Base-by-base conservation (phyloP, 2,113 vertebrate species). In the Enhydra lutris region DNA sequence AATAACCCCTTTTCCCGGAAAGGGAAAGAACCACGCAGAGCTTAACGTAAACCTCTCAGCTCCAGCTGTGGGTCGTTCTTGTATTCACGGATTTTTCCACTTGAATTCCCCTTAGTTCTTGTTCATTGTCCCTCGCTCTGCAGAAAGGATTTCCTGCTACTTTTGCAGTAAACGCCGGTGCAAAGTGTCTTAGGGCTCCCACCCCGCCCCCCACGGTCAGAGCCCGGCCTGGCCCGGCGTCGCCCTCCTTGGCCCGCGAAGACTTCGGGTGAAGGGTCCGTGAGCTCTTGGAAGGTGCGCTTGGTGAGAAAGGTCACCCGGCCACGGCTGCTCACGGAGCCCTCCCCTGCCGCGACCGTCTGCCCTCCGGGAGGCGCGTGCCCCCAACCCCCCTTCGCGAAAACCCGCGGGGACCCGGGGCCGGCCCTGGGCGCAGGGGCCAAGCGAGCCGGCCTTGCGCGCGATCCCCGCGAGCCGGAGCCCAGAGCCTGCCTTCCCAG, bases 61-160 rank as follows among this genome's bases (percentile, higher is more conserved):
- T 59, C 91, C 82, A 73, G 91, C 92, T 90, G 95, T 74, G 96
- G 71, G 80, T 93, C 42, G 59, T 79, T 76, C 61, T 69, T 63
- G 71, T 42, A 74, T 96, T 95, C 96, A 89, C 55, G n/a, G 57
- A 80, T 89, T 96, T 97, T 97, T 96, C 94, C 97, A 92, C 96
- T 94, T 93, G 92, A 97, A 89, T 97, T 98, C 95, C 76, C 84
- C 87, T 95, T 83, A 69, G 81, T 87, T 34, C 21, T 89, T 8
- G 47, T 29, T 94, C 96, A 94, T 95, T 97, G 96, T 95, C 83
- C 95, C 47, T 94, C 21, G 57, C 50, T 93, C 61, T 39, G 76
- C 17, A 97, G 93, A 95, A 93, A 84, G 57, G 94, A 87, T 91
- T 95, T 96, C 90, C 95, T 85, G 92, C 69, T 85, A 87, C 83